phyloP scores from a whole-genome alignment of 1,140 invertebrate species.

The Panagrolaimus sp. region DNA sequence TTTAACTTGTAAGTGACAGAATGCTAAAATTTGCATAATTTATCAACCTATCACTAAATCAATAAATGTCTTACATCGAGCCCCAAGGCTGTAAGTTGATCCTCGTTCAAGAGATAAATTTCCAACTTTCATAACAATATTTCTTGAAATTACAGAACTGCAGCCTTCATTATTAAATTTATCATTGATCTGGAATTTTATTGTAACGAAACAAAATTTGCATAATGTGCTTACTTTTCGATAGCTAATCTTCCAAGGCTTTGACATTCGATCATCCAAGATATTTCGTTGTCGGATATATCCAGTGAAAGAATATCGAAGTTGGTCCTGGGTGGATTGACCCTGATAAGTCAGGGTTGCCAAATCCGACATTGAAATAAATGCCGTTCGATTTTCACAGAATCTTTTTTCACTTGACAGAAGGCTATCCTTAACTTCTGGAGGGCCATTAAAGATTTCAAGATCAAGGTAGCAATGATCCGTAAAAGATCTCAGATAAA shows the following conservation, averaged over 20 bases:
- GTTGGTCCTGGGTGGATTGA: too few species aligned
- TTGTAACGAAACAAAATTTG: too few species aligned
- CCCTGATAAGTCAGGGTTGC: constrained; percentile 34
- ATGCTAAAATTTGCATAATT: neutral
- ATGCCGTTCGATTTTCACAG: constrained; percentile 43
- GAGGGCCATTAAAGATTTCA: neutral
- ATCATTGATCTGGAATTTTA: too few species aligned
- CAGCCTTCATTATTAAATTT: too few species aligned
- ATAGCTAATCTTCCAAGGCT: too few species aligned
- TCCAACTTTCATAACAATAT: too few species aligned
- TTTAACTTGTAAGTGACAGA: constrained; percentile 8
- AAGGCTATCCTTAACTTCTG: neutral
- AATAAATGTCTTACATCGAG: constrained; percentile 1
- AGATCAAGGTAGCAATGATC: neutral
- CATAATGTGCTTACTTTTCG: too few species aligned
- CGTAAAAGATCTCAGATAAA: neutral
- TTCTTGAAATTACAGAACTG: too few species aligned
- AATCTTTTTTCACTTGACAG: constrained; percentile 25
- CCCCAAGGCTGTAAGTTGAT: neutral
- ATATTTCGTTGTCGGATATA: too few species aligned
- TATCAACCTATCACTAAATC: neutral
- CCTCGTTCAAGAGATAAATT: too few species aligned
- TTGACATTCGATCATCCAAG: too few species aligned
- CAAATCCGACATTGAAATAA: constrained; percentile 44
- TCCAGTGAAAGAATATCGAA: too few species aligned